These are phyloP conservation scores for Amphipoea oculea DNA, from an alignment of 2,888 invertebrate species.

Conservation along the genomic window DNA sequence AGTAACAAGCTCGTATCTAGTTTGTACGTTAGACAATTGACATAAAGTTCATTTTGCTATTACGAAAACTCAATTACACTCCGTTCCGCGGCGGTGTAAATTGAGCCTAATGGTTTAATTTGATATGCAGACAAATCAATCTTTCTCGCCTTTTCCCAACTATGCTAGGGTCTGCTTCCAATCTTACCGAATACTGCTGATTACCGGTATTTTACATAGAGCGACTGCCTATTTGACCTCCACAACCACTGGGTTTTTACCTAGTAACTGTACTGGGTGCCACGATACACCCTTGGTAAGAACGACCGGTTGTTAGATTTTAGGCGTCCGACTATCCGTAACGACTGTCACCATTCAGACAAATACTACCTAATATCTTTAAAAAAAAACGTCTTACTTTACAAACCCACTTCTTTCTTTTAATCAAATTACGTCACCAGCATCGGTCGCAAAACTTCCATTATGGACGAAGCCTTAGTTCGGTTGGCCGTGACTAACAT, in stretches of 20 bases:
- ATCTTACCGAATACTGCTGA: too few species aligned
- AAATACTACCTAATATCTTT: too few species aligned
- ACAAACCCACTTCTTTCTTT: constrained; percentile 29
- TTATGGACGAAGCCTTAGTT: constrained; percentile 68
- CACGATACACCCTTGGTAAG: not conserved
- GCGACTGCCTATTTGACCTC: not conserved
- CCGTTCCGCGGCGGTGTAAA: too few species aligned
- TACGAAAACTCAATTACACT: too few species aligned
- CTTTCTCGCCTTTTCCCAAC: too few species aligned
- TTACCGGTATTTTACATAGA: too few species aligned
- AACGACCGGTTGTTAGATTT: not conserved
- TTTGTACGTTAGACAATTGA: too few species aligned
- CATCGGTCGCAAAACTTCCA: constrained; percentile 64
- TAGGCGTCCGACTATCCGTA: not conserved
- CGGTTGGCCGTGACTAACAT: constrained; percentile 74
- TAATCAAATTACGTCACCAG: constrained; percentile 63
- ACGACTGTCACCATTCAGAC: not conserved
- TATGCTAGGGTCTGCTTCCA: too few species aligned
- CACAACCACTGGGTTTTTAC: not conserved
- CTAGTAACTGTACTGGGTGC: not conserved
- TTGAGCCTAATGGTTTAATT: too few species aligned
- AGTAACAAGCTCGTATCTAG: too few species aligned
- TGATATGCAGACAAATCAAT: too few species aligned
- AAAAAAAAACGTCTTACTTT: not conserved
- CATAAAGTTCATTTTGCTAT: too few species aligned